Conservation (phyloP, 2,797 vertebrate genomes). For the Acipenser transmontanus region DNA sequence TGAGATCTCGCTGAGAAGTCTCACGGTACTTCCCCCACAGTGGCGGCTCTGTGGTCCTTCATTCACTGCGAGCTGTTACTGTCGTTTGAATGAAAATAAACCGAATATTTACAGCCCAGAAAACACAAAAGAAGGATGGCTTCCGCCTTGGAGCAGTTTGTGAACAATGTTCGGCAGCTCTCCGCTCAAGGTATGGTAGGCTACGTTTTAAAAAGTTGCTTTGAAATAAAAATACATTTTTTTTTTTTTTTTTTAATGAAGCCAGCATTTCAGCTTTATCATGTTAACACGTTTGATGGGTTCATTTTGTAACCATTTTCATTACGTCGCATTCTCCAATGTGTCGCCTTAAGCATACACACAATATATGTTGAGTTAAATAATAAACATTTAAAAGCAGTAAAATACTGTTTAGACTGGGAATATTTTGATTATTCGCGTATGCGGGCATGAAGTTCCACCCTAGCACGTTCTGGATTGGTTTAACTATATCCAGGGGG, state of each 20-base stretch:
- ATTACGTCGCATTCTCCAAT: not conserved
- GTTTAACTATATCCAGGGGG: conserved; percentile 24
- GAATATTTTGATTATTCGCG: conserved; percentile 15
- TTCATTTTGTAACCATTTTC: not conserved
- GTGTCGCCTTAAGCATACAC: too few relatives aligned
- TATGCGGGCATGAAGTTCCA: conserved; percentile 51
- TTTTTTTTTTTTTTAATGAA: conserved; percentile 19
- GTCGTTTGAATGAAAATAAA: conserved; percentile 74
- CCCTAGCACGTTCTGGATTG: conserved; percentile 38
- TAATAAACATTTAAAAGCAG: too few relatives aligned
- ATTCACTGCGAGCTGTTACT: conserved; percentile 56
- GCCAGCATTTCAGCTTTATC: conserved; percentile 51
- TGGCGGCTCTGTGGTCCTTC: conserved; percentile 66
- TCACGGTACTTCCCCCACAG: conserved; percentile 57
- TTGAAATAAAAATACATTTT: too few relatives aligned
- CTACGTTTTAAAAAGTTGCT: too few relatives aligned
- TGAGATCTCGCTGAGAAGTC: conserved; percentile 16
- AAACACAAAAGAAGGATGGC: conserved; percentile 75
- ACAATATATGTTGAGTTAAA: too few relatives aligned
- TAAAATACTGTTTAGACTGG: too few relatives aligned
- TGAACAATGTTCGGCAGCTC: conserved; percentile 97
- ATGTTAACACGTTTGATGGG: conserved; percentile 49
- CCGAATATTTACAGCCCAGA: conserved; percentile 27
- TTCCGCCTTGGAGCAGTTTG: conserved; percentile 97
- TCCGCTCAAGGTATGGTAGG: conserved; percentile 85